Conservation (phyloP, 2,797 vertebrate genomes). For the Huso huso region DNA sequence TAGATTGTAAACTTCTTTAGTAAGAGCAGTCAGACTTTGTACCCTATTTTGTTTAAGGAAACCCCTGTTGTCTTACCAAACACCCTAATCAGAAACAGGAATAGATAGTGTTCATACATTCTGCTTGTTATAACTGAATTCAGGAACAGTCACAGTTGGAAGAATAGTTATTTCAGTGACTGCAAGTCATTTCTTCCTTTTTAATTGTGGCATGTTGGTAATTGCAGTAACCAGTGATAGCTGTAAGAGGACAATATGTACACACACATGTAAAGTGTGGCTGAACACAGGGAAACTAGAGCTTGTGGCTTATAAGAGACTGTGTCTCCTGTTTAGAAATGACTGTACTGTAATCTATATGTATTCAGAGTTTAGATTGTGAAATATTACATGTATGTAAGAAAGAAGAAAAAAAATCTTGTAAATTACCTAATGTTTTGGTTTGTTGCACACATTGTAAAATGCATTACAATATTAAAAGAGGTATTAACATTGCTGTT, state of each 20-base stretch:
- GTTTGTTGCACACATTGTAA: conserved; percentile 53
- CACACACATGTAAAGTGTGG: conserved; percentile 16
- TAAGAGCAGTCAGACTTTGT: too few species aligned
- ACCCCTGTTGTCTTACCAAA: too few species aligned
- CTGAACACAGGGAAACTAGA: conserved; percentile 39
- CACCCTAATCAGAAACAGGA: too few species aligned
- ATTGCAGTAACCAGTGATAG: neutral
- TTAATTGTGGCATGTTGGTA: too few species aligned
- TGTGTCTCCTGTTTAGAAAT: conserved; percentile 49
- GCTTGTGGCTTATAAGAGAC: conserved; percentile 53
- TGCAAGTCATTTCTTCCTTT: too few species aligned
- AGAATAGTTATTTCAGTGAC: too few species aligned
- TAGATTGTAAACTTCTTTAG: too few species aligned
- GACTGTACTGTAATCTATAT: conserved; percentile 52
- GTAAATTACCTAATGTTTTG: conserved; percentile 38
- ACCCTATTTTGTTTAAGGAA: too few species aligned
- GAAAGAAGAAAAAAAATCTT: conserved; percentile 40
- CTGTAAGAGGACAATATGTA: conserved; percentile 17
- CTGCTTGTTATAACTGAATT: too few species aligned
- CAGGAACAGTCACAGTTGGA: too few species aligned
- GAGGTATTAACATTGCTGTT: conserved; percentile 10
- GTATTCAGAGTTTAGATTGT: conserved; percentile 57
- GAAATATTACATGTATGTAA: conserved; percentile 58
- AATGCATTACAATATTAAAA: conserved; percentile 55
- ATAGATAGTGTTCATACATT: too few species aligned